These are phyloP conservation scores for human DNA, from an alignment of 2,113 vertebrate species.

Conservation along the genomic window DNA sequence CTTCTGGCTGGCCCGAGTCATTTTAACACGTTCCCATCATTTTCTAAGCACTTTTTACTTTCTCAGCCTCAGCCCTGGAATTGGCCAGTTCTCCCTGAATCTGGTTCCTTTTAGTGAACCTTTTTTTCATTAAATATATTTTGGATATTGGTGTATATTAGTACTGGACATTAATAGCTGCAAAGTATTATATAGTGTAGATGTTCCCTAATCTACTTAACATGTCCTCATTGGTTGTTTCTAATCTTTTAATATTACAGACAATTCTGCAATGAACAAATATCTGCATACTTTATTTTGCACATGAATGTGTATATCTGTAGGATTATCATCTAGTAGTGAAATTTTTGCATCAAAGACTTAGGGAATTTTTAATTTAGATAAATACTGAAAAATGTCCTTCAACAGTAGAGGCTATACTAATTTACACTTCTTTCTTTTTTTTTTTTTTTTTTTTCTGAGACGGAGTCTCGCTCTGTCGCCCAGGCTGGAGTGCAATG, in stretches of 20 bases:
- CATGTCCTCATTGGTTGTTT: neutral
- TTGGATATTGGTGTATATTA: neutral
- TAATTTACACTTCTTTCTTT: neutral
- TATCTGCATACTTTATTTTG: neutral
- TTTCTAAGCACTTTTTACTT: constrained; percentile 16
- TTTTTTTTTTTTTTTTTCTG: no score
- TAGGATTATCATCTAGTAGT: neutral
- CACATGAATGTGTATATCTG: neutral
- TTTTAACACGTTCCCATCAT: neutral
- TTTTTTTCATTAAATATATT: neutral
- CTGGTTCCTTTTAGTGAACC: neutral
- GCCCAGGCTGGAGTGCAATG: no score
- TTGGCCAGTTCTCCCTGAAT: neutral
- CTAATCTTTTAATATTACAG: neutral
- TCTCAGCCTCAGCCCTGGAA: neutral
- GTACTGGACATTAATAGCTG: neutral
- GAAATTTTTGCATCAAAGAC: neutral
- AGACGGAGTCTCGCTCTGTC: no score
- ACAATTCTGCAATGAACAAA: neutral
- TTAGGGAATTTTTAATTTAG: neutral
- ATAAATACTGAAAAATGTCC: neutral
- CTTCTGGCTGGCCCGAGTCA: neutral
- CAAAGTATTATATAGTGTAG: neutral
- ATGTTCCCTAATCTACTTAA: neutral
- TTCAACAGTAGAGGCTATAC: neutral